Evolutionary conservation across 2,797 vertebrate species (phyloP), one percentile per base, ranked within the genome.

Genomic region (Acipenser oxyrinchus): DNA sequence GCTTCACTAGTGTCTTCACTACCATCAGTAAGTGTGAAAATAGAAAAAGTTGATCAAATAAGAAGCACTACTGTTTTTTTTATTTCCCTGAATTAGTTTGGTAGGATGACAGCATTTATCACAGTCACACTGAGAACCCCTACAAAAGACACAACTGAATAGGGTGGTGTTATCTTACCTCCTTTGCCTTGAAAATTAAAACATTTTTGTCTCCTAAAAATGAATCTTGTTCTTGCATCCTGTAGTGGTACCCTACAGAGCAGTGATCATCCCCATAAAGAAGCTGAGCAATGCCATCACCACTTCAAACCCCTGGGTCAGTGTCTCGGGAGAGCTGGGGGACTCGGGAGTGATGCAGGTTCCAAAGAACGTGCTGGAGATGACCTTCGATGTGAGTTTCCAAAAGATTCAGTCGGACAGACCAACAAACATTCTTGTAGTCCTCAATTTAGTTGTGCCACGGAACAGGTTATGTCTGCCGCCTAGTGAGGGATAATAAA

Each of bases 231-330:
- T 63, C 62, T 8, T 10, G 10, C 61, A 37, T 8, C 61, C 61
- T 18, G 23, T 70, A 99, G 96, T 92, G 86, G 96, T 98, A 76
- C 93, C 94, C 0, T 99, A 98, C 69, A 91, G 94, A 67, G 91
- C 93, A 0, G 91, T 96, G 72, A 96, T 98, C 63, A 92, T 98
- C 74, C 96, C 96, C 60, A 98, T 96, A 83, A 98, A 97, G 84
- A 99, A 98, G 75, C 87, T 99, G 68, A 98, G 94, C 84, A 99
- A 97, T 13, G 86, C 93, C 0, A 97, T 99, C 88, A 96, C 92
- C 52, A 97, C 96, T 0, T 95, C 96, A 0, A 94, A 97, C 74
- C 97, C 95, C 0, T 99, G 96, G 97, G 91, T 99, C 71, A 98
- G 97, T 63, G 92, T 97, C 11, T 96, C 95, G 0, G 97, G 97